These are phyloP conservation scores for Penaeus monodon DNA, from an alignment of 2,888 invertebrate genomes.

Conservation along the genomic window DNA sequence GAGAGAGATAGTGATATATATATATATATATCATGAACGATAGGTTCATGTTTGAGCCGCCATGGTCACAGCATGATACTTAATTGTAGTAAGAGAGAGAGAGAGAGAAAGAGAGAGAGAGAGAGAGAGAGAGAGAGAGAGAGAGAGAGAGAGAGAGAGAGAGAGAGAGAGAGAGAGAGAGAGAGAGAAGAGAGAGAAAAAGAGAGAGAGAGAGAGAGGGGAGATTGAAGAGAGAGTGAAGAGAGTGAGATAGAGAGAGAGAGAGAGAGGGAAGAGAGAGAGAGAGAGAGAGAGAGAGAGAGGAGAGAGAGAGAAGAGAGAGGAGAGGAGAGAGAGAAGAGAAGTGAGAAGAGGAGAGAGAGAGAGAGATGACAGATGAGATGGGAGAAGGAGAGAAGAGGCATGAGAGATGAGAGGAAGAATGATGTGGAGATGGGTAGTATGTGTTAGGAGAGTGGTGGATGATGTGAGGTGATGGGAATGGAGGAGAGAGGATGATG, in stretches of 20 bases:
- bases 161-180: constrained; percentile 8
- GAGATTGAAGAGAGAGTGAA: background rate
- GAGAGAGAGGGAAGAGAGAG: constrained; percentile 13
- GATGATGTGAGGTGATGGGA: background rate
- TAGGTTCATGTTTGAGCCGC: no score
- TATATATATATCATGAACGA: no score
- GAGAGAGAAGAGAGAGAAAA: background rate
- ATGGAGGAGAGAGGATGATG: background rate
- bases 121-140: constrained; percentile 3
- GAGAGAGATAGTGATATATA: background rate
- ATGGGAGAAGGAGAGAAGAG: background rate
- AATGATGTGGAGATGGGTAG: background rate
- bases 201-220: background rate
- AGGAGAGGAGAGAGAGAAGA: background rate
- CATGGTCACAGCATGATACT: no score
- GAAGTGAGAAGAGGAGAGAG: background rate
- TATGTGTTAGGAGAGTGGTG: background rate
- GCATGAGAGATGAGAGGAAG: background rate
- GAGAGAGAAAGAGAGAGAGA: constrained; percentile 1
- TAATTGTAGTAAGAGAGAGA: background rate
- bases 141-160: constrained; percentile 1
- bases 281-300: constrained; percentile 22
- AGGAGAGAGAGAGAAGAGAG: background rate
- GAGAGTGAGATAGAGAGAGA: constrained; percentile 24
- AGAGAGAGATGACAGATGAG: background rate